phyloP scores from a whole-genome alignment of 1,140 invertebrate species.

The Drosophila bocki region DNA sequence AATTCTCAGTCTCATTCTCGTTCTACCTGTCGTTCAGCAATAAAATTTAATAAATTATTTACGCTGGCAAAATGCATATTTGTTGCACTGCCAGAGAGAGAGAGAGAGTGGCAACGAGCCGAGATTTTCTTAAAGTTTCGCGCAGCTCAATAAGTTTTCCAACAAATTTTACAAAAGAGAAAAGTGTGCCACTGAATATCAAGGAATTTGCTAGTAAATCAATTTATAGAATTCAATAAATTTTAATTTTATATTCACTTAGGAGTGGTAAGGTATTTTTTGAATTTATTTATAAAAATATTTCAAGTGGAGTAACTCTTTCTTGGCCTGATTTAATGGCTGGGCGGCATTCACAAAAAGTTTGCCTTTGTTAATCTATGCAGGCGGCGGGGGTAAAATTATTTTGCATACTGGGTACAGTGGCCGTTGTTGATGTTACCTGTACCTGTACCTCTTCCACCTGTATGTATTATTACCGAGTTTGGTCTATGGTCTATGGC shows the following conservation, averaged over 20 bases:
- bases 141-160: slow-evolving; percentile 26
- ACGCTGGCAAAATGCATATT: slow-evolving; percentile 69
- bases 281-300: neutral
- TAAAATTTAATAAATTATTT: slow-evolving; percentile 81
- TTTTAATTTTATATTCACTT: neutral
- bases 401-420: slow-evolving; percentile 60
- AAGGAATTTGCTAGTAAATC: neutral
- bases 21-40: slow-evolving; percentile 64
- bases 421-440: slow-evolving; percentile 20
- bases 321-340: slow-evolving; percentile 7
- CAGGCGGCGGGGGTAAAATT: slow-evolving; percentile 56
- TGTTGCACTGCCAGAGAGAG: slow-evolving; percentile 36
- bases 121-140: slow-evolving; percentile 44
- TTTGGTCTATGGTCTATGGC: slow-evolving; percentile 36
- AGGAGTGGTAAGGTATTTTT: neutral
- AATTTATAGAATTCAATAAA: neutral
- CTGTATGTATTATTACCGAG: slow-evolving; percentile 7
- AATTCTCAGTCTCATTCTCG: slow-evolving; percentile 5
- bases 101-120: neutral
- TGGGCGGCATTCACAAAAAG: slow-evolving; percentile 44
- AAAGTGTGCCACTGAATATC: neutral
- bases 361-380: slow-evolving; percentile 71
- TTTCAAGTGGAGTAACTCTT: slow-evolving; percentile 12
- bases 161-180: neutral
- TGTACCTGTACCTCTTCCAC: neutral